Evolutionary conservation across 2,888 invertebrate species (phyloP).

Genomic region (Diaphora mendica): DNA sequence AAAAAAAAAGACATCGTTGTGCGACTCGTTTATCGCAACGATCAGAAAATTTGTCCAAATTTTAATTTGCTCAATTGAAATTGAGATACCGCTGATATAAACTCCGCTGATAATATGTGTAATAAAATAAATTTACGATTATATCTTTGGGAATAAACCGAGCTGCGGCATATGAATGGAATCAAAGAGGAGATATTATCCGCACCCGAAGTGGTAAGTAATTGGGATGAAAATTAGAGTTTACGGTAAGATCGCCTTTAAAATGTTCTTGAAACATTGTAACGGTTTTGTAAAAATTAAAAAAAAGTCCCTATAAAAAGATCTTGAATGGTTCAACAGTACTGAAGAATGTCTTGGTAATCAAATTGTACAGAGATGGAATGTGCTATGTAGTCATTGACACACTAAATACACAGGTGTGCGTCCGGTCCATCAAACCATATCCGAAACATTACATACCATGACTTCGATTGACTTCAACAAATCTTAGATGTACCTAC

Average conservation of each 20-base stretch:
- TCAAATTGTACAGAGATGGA: constrained; percentile 59
- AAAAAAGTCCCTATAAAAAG: constrained; percentile 27
- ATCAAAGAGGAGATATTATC: constrained; percentile 48
- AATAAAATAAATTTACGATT: constrained; percentile 57
- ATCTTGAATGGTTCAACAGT: constrained; percentile 27
- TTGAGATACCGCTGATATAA: constrained; percentile 57
- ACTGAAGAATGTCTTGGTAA: constrained; percentile 48
- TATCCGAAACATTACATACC: constrained; percentile 66
- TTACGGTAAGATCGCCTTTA: constrained; percentile 32
- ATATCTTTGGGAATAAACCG: constrained; percentile 52
- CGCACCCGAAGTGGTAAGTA: constrained; percentile 48
- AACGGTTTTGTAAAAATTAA: constrained; percentile 30
- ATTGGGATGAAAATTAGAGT: constrained; percentile 50
- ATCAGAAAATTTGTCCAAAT: constrained; percentile 55
- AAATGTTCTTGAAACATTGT: constrained; percentile 16
- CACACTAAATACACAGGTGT: constrained; percentile 75
- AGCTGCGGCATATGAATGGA: constrained; percentile 53
- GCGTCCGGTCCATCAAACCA: constrained; percentile 78
- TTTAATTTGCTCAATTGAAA: constrained; percentile 59
- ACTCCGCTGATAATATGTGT: constrained; percentile 48
- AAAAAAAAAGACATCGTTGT: constrained; percentile 64
- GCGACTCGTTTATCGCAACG: constrained; percentile 53
- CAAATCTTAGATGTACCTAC: constrained; percentile 33
- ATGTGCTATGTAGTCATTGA: constrained; percentile 64
- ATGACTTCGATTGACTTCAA: constrained; percentile 27